Evolutionary conservation across 2,888 invertebrate species (phyloP).

Genomic region (Zaprionus bogoriensis): DNA sequence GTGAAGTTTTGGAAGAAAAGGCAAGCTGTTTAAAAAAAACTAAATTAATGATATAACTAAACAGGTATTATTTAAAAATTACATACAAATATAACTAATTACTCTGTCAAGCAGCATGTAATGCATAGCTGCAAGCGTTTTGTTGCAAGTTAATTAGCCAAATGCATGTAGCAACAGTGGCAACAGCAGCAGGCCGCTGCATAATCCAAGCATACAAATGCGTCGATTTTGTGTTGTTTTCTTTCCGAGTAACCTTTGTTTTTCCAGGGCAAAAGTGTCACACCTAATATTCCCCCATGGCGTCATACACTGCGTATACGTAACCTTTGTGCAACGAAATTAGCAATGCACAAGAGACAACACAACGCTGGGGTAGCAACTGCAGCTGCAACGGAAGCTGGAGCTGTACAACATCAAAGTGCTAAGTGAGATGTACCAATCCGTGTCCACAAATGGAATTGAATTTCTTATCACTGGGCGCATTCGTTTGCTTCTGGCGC

Average conservation of each 20-base stretch:
- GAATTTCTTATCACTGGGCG: conserved; percentile 65
- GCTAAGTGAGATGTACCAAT: conserved; percentile 20
- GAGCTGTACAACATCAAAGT: conserved; percentile 33
- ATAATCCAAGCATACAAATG: too few relatives aligned
- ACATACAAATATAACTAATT: too few relatives aligned
- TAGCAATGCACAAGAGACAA: conserved; percentile 7
- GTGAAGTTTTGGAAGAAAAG: too few relatives aligned
- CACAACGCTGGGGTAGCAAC: not conserved
- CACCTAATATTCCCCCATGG: not conserved
- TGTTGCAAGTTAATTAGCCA: too few relatives aligned
- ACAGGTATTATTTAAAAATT: too few relatives aligned
- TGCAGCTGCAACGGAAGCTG: conserved; percentile 19
- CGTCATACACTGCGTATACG: conserved; percentile 20
- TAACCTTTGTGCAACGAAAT: conserved; percentile 28
- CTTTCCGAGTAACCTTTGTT: too few relatives aligned
- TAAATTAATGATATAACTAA: too few relatives aligned
- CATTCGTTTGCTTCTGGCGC: conserved; percentile 20
- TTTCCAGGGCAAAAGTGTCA: not conserved
- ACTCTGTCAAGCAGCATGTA: too few relatives aligned
- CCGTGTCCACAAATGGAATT: conserved; percentile 50
- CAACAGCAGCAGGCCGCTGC: too few relatives aligned
- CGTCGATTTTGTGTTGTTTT: not conserved
- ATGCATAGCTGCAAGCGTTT: too few relatives aligned
- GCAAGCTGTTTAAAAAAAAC: too few relatives aligned
- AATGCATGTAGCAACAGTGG: too few relatives aligned